Conservation (phyloP, 1,140 invertebrate genomes). For the Lordiphosa mommai region DNA sequence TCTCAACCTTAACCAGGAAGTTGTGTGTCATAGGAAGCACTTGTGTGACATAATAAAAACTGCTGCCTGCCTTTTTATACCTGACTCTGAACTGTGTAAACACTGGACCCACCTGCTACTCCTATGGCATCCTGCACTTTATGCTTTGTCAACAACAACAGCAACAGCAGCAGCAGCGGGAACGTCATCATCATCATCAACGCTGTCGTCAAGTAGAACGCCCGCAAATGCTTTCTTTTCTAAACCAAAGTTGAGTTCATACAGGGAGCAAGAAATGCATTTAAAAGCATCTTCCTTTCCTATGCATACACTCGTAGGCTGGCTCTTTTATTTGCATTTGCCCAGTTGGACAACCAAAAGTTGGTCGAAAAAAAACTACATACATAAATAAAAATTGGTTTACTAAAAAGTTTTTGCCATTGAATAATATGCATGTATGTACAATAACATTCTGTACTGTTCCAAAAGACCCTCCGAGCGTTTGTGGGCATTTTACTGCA, state of each 20-base stretch:
- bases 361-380: conserved; percentile 6
- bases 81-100: conserved; percentile 26
- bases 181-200: conserved; percentile 21
- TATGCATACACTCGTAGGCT: conserved; percentile 3
- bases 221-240: conserved; percentile 63
- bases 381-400: conserved; percentile 40
- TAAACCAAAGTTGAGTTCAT: conserved; percentile 29
- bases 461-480: conserved; percentile 11
- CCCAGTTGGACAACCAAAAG: conserved; percentile 5
- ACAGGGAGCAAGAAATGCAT: conserved; percentile 26
- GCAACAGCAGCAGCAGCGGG: conserved; percentile 17
- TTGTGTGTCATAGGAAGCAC: conserved; percentile 72
- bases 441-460: neutral
- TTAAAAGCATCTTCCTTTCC: conserved; percentile 39
- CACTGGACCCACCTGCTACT: conserved; percentile 25
- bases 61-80: conserved; percentile 41
- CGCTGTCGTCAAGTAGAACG: conserved; percentile 19
- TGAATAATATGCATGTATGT: conserved; percentile 42
- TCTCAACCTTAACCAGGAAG: conserved; percentile 56
- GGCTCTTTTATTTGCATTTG: conserved; percentile 33
- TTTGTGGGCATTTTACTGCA: conserved; percentile 35
- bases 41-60: conserved; percentile 75
- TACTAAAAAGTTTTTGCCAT: conserved; percentile 39
- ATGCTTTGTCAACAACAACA: conserved; percentile 59
- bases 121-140: conserved; percentile 52